Evolutionary conservation across 2,888 invertebrate species (phyloP).

Genomic region (Carcina quercana): DNA sequence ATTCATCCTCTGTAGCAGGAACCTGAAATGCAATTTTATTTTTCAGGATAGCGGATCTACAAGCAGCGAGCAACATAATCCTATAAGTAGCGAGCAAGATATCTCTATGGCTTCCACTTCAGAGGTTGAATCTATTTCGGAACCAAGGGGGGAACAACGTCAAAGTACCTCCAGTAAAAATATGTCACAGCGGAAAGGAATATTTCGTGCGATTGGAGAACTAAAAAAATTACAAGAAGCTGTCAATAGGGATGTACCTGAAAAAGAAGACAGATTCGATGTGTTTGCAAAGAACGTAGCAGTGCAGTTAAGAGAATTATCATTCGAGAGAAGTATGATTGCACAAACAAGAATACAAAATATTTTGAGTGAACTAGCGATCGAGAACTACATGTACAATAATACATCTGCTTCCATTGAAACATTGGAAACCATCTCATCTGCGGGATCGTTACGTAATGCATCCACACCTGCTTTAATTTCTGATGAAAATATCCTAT

Average conservation of each 20-base stretch:
- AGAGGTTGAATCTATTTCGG: background rate
- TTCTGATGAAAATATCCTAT: background rate
- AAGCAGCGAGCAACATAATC: background rate
- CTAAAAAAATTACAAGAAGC: background rate
- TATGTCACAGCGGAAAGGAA: too few relatives aligned
- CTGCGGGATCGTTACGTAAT: background rate
- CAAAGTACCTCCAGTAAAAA: background rate
- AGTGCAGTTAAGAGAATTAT: background rate
- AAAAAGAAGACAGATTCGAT: background rate
- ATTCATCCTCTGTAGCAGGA: slow-evolving; percentile 9
- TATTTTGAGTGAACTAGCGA: too few relatives aligned
- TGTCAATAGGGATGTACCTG: background rate
- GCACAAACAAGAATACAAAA: background rate
- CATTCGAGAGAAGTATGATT: background rate
- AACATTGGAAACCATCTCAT: too few relatives aligned
- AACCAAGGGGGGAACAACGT: background rate
- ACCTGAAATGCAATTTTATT: background rate
- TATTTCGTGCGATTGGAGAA: too few relatives aligned
- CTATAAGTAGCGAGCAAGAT: too few relatives aligned
- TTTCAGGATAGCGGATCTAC: background rate
- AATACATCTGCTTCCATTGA: too few relatives aligned
- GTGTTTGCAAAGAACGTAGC: background rate
- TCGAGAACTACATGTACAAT: too few relatives aligned
- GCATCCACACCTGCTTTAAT: background rate
- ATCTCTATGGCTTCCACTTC: background rate